Conservation (phyloP, 2,797 vertebrate species). For the Ambastaia sidthimunki region DNA sequence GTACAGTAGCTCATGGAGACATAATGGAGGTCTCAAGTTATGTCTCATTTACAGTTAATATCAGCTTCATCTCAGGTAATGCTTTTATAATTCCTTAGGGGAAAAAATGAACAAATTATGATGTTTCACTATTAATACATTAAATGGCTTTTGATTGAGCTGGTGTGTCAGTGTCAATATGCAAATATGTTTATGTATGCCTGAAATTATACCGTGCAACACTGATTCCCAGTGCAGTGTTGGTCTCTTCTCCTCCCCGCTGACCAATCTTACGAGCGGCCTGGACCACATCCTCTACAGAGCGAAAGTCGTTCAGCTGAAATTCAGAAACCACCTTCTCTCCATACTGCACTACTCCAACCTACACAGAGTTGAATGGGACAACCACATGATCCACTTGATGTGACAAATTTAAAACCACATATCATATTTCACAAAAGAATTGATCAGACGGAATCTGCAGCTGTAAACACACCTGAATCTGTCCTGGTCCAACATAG, state of each 20-base stretch:
- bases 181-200: conserved; percentile 4
- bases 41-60: no score
- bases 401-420: background rate
- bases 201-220: conserved; percentile 83
- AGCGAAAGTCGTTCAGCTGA: conserved; percentile 90
- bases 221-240: conserved; percentile 93
- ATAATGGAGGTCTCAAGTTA: no score
- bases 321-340: conserved; percentile 96
- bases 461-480: conserved; percentile 82
- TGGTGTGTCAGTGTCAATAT: background rate
- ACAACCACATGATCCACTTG: conserved; percentile 10
- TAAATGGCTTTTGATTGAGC: background rate
- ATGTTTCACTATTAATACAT: background rate
- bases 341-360: conserved; percentile 94
- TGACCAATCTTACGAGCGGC: conserved; percentile 91
- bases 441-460: background rate
- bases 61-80: no score
- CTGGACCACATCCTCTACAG: conserved; percentile 92
- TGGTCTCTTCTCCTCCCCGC: conserved; percentile 92
- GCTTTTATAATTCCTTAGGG: no score
- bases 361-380: conserved; percentile 69
- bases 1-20: no score
- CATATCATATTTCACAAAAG: background rate
- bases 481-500: conserved; percentile 95
- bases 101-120: background rate